Evolutionary conservation across 2,888 invertebrate genomes (phyloP).

Genomic region (Drosophila gaucha): DNA sequence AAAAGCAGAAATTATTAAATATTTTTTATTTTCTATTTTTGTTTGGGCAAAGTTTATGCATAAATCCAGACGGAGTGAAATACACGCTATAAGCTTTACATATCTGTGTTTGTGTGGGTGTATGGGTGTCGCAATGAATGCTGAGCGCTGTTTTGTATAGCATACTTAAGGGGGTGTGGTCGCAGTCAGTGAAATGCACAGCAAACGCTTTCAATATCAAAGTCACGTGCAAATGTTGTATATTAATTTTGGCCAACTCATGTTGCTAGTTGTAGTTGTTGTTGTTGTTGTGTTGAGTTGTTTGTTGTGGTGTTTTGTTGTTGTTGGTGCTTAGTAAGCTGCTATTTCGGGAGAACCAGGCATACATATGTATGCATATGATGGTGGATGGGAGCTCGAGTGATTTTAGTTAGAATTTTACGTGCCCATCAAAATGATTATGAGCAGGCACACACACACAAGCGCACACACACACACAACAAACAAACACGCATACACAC

Average conservation of each 20-base stretch:
- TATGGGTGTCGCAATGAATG: constrained; percentile 41
- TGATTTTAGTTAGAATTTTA: constrained; percentile 74
- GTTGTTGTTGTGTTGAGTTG: constrained; percentile 22
- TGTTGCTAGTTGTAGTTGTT: constrained; percentile 26
- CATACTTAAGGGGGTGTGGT: constrained; percentile 42
- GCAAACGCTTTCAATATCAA: constrained; percentile 65
- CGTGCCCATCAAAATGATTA: constrained; percentile 77
- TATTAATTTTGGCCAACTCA: constrained; percentile 65
- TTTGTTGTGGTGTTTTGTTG: background rate
- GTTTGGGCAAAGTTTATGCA: constrained; percentile 56
- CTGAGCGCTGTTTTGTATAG: constrained; percentile 49
- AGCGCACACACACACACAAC: constrained; percentile 1
- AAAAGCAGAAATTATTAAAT: constrained; percentile 52
- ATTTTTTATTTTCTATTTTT: constrained; percentile 14
- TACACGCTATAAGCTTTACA: constrained; percentile 4
- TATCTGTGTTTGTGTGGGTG: background rate
- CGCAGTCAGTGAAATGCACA: constrained; percentile 1
- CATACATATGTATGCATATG: constrained; percentile 11
- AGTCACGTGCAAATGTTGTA: constrained; percentile 74
- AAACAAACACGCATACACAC: background rate
- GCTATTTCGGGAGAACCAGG: constrained; percentile 19
- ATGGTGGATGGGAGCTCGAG: constrained; percentile 50
- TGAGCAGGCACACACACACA: constrained; percentile 40
- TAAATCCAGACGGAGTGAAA: constrained; percentile 52
- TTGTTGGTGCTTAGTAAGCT: constrained; percentile 21